Conservation (phyloP, 2,113 vertebrate species). For the Colius striatus region DNA sequence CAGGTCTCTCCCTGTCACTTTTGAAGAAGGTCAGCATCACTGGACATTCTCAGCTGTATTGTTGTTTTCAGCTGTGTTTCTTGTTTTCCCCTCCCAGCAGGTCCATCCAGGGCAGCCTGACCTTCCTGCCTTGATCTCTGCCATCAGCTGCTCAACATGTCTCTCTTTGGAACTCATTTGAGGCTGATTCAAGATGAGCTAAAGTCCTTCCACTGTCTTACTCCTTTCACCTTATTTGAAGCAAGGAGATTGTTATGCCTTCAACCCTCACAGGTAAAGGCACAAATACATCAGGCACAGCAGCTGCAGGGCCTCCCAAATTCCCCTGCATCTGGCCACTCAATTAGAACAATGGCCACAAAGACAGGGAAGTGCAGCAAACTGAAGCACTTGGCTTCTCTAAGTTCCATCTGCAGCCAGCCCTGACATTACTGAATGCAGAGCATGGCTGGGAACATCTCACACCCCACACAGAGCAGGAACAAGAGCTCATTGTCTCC, state of each 20-base stretch:
- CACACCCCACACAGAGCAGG: background rate
- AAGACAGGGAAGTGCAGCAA: background rate
- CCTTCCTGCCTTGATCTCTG: background rate
- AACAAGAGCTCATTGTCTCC: constrained; percentile 5
- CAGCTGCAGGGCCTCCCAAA: background rate
- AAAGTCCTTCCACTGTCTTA: background rate
- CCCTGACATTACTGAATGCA: background rate
- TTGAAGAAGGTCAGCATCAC: background rate
- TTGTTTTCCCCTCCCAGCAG: background rate
- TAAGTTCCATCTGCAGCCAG: background rate
- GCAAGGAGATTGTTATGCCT: background rate
- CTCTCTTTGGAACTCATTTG: background rate
- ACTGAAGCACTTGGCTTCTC: background rate
- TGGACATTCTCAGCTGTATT: background rate
- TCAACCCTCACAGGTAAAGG: background rate
- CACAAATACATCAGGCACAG: background rate
- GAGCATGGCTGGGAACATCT: background rate
- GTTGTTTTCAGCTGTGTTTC: background rate
- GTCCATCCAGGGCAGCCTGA: background rate
- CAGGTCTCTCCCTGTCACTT: background rate
- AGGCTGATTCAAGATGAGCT: background rate
- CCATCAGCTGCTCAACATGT: background rate
- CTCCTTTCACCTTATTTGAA: background rate
- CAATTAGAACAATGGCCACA: background rate
- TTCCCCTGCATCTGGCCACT: background rate